Conservation (phyloP, 2,888 invertebrate species). For the Cerastoderma edule region DNA sequence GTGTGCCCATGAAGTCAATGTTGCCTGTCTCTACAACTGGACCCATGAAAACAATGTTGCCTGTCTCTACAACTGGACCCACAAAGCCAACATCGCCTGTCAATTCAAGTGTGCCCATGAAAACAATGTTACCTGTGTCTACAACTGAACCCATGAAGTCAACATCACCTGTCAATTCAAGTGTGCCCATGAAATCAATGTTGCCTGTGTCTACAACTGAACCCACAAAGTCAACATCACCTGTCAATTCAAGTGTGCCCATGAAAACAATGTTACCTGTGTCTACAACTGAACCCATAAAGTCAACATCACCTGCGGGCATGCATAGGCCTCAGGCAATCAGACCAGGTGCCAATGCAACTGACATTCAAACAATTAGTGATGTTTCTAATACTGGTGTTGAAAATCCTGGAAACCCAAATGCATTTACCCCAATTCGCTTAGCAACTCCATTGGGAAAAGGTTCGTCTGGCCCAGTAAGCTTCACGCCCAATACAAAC, state of each 20-base stretch:
- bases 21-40: neutral
- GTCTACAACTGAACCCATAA: neutral
- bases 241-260: neutral
- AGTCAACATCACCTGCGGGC: too few relatives aligned
- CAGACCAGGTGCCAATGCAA: neutral
- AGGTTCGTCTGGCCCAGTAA: neutral
- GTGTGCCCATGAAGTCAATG: neutral
- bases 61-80: neutral
- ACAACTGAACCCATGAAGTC: too few relatives aligned
- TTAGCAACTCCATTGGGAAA: constrained; percentile 5
- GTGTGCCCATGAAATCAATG: neutral
- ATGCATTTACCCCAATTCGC: constrained; percentile 13
- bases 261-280: neutral
- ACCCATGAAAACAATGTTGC: neutral
- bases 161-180: too few relatives aligned
- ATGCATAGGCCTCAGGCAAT: neutral
- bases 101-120: neutral
- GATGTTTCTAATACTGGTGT: neutral
- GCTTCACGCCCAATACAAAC: neutral
- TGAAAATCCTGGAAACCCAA: neutral
- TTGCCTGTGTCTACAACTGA: neutral
- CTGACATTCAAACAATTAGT: neutral
- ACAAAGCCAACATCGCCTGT: neutral
- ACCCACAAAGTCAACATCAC: too few relatives aligned
- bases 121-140: neutral